Evolutionary conservation across 2,888 invertebrate species (phyloP).

Genomic region (Lucinisca nassula): DNA sequence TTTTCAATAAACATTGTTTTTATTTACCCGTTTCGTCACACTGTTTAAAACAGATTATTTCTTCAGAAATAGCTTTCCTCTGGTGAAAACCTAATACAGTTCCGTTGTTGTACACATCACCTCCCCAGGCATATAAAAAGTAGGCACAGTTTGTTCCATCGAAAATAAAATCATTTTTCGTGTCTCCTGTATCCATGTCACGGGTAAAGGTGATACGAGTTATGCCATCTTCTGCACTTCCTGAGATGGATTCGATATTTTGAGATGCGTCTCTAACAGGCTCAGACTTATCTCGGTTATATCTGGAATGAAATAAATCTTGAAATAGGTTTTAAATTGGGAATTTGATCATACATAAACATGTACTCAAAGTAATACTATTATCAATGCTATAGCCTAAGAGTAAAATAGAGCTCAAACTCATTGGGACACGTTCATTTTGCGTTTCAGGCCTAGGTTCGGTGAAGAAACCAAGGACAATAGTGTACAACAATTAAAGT

Average conservation of each 20-base stretch:
- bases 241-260: conserved; percentile 52
- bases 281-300: not conserved
- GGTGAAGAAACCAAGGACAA: too few species aligned
- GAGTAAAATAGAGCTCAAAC: too few species aligned
- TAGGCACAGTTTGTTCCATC: conserved; percentile 83
- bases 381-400: too few species aligned
- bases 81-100: not conserved
- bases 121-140: conserved; percentile 73
- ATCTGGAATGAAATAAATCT: not conserved
- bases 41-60: not conserved
- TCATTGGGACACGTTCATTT: too few species aligned
- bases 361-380: too few species aligned
- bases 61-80: not conserved
- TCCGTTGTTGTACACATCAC: conserved; percentile 28
- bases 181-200: conserved; percentile 61
- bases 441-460: too few species aligned
- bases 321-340: too few species aligned
- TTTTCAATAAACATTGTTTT: too few species aligned
- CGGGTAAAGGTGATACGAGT: conserved; percentile 72
- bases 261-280: conserved; percentile 67
- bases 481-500: too few species aligned
- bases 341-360: too few species aligned
- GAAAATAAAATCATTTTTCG: conserved; percentile 58
- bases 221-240: conserved; percentile 54
- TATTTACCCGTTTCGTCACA: not conserved